Conservation (phyloP, 2,113 vertebrate species). For the Ceyx cyanopectus region DNA sequence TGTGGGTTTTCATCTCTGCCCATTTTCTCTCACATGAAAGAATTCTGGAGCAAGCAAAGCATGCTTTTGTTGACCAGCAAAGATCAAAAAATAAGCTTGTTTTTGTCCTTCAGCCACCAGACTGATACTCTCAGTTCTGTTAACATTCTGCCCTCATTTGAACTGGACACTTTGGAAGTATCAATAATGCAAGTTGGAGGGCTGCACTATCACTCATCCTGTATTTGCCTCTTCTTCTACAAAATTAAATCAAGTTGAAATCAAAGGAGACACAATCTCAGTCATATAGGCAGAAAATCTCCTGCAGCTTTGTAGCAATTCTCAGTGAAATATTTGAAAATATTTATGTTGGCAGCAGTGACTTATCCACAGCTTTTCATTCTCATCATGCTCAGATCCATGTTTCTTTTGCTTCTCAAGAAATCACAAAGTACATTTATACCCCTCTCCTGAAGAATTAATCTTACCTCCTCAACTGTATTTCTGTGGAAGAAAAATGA, state of each 20-base stretch:
- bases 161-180: conserved; percentile 65
- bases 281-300: conserved; percentile 36
- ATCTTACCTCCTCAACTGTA: background rate
- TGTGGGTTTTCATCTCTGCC: conserved; percentile 43
- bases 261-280: conserved; percentile 53
- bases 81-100: conserved; percentile 70
- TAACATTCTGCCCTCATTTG: conserved; percentile 68
- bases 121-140: conserved; percentile 60
- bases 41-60: conserved; percentile 56
- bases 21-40: conserved; percentile 68
- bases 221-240: conserved; percentile 46
- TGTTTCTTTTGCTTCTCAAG: background rate
- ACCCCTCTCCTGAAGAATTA: background rate
- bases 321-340: conserved; percentile 67
- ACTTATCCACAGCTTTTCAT: conserved; percentile 42
- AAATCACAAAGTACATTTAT: background rate
- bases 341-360: conserved; percentile 57
- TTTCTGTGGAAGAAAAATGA: background rate
- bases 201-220: conserved; percentile 54
- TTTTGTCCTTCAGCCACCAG: conserved; percentile 69
- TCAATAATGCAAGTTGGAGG: conserved; percentile 72
- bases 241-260: conserved; percentile 62
- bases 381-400: background rate
- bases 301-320: conserved; percentile 44
- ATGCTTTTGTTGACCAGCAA: conserved; percentile 69